Base-by-base conservation (phyloP, 2,888 invertebrate species). In the Gastracanthus pulcherrimus region DNA sequence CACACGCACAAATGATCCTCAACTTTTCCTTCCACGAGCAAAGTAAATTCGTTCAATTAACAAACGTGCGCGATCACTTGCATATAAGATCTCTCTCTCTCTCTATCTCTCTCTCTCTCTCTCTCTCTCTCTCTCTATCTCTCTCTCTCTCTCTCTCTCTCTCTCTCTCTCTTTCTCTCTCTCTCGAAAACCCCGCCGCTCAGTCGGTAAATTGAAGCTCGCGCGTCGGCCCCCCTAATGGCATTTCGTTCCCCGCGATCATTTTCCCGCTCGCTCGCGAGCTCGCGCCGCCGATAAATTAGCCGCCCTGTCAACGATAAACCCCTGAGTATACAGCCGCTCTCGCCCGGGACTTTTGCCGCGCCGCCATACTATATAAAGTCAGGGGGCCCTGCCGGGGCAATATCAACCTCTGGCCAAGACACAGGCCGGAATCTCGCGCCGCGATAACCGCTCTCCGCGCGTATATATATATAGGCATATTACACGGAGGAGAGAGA, bases 251-350 rank as follows among this genome's bases (percentile, higher is more conserved):
- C 41, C 48, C 29, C 45, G 76, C 71, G 62, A 72, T 80, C 26
- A 31, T 55, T 72, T 69, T 78, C n/a, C n/a, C n/a, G n/a, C n/a
- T n/a, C n/a, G 19, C 26, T 48, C 7, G 64, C 64, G 38, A 7
- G 48, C 36, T 36, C 13, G 2, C 48, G 70, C 78, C 69, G 72
- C 75, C 38, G 58, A 76, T 82, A 82, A 80, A 80, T 82, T 74
- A 76, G 31, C 38, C 16, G 11, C 69, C 26, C n/a, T n/a, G 71
- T 79, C 76, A 51, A 36, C 82, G 82, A 82, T 82, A 82, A 82
- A 82, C 72, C 51, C 41, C 34, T 70, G 69, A 82, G 74, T 80
- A 77, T 82, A 82, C 76, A 76, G 36, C 82, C 69, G 23, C 69
- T 62, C 19, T 38, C 11, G 29, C 3, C 3, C 58, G 58, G 26